phyloP scores from a whole-genome alignment of 2,888 invertebrate species.

The Zhuqinia jingwanae region DNA sequence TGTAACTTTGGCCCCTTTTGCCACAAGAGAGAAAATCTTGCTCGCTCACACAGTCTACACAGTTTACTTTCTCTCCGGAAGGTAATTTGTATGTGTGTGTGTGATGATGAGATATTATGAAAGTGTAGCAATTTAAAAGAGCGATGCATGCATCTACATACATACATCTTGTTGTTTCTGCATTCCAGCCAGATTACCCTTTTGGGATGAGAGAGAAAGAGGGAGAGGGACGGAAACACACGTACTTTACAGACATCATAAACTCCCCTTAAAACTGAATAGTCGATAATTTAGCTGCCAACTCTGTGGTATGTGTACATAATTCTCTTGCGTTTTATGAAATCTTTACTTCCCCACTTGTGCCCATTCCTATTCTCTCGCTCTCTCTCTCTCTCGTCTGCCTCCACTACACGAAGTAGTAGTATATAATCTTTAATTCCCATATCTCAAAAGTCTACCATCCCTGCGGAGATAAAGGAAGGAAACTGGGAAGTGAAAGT shows the following conservation, averaged over 20 bases:
- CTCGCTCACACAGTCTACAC: not conserved
- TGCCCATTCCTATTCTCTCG: too few relatives aligned
- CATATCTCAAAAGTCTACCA: slow-evolving; percentile 11
- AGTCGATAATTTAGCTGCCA: too few relatives aligned
- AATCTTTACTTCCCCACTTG: too few relatives aligned
- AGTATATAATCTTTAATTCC: slow-evolving; percentile 34
- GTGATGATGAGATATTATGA: slow-evolving; percentile 23
- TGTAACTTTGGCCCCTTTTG: too few relatives aligned
- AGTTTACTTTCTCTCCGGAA: not conserved
- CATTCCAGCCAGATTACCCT: too few relatives aligned
- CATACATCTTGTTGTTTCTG: not conserved
- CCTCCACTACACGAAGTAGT: too few relatives aligned
- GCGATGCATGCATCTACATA: not conserved
- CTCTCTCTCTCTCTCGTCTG: slow-evolving; percentile 4
- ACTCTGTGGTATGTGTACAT: too few relatives aligned
- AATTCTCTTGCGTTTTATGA: too few relatives aligned
- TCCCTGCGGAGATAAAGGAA: slow-evolving; percentile 36
- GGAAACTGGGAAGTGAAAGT: slow-evolving; percentile 2
- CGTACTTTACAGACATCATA: too few relatives aligned
- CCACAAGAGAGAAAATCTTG: slow-evolving; percentile 1
- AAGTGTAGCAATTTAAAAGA: not conserved
- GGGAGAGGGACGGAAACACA: too few relatives aligned
- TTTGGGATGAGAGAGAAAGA: too few relatives aligned
- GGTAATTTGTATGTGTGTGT: not conserved
- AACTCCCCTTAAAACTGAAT: too few relatives aligned